Percentiles rank a stretch among this genome's conserved stretches.
Evolutionary conservation across 2,888 invertebrate species (phyloP).

Genomic region (Pandemis heparana): DNA sequence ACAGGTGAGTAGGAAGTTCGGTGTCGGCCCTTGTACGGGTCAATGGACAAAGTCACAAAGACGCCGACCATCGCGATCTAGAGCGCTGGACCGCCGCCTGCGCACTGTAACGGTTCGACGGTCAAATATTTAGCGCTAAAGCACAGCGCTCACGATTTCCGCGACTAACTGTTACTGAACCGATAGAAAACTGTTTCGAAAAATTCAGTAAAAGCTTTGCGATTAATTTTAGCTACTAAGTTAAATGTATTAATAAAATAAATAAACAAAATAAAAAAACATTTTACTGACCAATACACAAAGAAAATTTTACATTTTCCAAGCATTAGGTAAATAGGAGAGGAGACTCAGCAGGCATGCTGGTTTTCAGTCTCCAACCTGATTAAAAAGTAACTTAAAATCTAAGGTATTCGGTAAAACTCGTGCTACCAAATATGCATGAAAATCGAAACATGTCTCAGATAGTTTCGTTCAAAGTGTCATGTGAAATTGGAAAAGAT

Average conservation of each 20-base stretch:
- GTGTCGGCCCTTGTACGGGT: conserved; percentile 74
- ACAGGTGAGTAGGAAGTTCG: conserved; percentile 66
- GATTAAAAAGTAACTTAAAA: too few relatives aligned
- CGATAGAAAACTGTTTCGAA: conserved; percentile 20
- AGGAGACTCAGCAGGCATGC: too few relatives aligned
- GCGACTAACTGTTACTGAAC: conserved; percentile 50
- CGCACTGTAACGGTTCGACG: conserved; percentile 67
- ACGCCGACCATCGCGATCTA: conserved; percentile 59
- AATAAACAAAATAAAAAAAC: too few relatives aligned
- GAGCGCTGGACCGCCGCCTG: conserved; percentile 54
- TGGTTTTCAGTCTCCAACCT: too few relatives aligned
- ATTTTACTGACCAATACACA: too few relatives aligned
- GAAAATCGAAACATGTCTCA: neutral
- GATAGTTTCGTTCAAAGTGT: too few relatives aligned
- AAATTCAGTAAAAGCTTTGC: too few relatives aligned
- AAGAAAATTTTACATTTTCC: too few relatives aligned
- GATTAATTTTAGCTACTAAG: too few relatives aligned
- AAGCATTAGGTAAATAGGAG: too few relatives aligned
- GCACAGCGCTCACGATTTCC: conserved; percentile 41
- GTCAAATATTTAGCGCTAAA: conserved; percentile 70
- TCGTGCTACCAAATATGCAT: neutral
- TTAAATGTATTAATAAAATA: too few relatives aligned
- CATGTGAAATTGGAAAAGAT: too few relatives aligned
- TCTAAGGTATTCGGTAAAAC: neutral
- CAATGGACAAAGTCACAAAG: conserved; percentile 79